phyloP scores from a whole-genome alignment of 1,140 invertebrate genomes.

The Cydia fagiglandana region DNA sequence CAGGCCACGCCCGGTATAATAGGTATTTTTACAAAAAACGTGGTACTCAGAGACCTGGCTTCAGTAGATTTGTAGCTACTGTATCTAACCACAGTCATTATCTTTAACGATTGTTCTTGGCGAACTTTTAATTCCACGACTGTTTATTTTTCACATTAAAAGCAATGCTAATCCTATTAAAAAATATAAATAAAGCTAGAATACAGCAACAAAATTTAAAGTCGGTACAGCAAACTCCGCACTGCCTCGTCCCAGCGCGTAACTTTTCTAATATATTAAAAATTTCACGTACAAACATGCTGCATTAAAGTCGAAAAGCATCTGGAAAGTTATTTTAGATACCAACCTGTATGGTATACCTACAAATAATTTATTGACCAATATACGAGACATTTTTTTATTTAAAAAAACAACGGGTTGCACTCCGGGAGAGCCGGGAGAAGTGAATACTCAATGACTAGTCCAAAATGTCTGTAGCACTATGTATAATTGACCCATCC shows the following conservation, averaged over 20 bases:
- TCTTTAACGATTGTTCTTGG: slow-evolving; percentile 47
- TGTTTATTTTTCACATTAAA: slow-evolving; percentile 49
- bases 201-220: slow-evolving; percentile 54
- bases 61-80: neutral
- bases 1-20: too few species aligned
- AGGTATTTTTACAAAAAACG: too few species aligned
- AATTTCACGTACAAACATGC: slow-evolving; percentile 52
- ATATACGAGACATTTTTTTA: slow-evolving; percentile 1
- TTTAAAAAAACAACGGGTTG: too few species aligned
- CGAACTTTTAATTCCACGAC: slow-evolving; percentile 45
- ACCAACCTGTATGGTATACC: slow-evolving; percentile 35
- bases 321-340: slow-evolving; percentile 45
- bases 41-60: neutral
- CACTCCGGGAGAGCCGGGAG: too few species aligned
- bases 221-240: slow-evolving; percentile 38
- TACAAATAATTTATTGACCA: slow-evolving; percentile 41
- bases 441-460: too few species aligned
- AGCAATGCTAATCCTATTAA: slow-evolving; percentile 48
- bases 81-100: slow-evolving; percentile 42
- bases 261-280: slow-evolving; percentile 66
- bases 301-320: slow-evolving; percentile 50
- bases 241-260: slow-evolving; percentile 36
- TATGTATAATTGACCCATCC: too few species aligned
- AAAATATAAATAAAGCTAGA: slow-evolving; percentile 44
- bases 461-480: too few species aligned